Evolutionary conservation across 2,113 vertebrate genomes (phyloP).

Genomic region (cattle (Bos taurus)): DNA sequence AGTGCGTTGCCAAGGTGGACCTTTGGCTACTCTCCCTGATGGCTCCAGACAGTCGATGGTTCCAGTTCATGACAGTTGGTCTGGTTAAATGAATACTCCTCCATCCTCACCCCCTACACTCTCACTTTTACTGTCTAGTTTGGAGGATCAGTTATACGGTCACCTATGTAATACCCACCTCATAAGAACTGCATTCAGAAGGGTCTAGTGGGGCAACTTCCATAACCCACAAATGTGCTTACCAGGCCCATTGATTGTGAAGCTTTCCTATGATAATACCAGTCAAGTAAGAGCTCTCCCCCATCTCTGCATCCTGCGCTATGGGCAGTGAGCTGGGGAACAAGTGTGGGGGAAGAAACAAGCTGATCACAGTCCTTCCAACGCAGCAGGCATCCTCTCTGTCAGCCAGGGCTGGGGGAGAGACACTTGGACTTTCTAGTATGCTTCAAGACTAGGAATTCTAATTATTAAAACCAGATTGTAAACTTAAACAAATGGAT

Average conservation of each 20-base stretch:
- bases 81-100: background rate
- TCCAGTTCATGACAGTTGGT: background rate
- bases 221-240: background rate
- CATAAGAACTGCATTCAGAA: background rate
- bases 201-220: too few relatives aligned
- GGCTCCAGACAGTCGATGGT: too few relatives aligned
- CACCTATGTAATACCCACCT: background rate
- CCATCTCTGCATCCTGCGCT: background rate
- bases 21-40: background rate
- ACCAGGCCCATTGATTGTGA: background rate
- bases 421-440: background rate
- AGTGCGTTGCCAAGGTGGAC: background rate
- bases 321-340: background rate
- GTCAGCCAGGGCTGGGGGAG: background rate
- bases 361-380: background rate
- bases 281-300: background rate
- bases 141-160: background rate
- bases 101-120: background rate
- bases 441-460: background rate
- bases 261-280: too few relatives aligned
- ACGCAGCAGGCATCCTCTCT: background rate
- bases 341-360: background rate
- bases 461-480: background rate
- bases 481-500: conserved; percentile 80
- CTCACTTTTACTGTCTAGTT: background rate